Conservation (phyloP, 2,888 invertebrate species). For the Caenorhabditis sinica region DNA sequence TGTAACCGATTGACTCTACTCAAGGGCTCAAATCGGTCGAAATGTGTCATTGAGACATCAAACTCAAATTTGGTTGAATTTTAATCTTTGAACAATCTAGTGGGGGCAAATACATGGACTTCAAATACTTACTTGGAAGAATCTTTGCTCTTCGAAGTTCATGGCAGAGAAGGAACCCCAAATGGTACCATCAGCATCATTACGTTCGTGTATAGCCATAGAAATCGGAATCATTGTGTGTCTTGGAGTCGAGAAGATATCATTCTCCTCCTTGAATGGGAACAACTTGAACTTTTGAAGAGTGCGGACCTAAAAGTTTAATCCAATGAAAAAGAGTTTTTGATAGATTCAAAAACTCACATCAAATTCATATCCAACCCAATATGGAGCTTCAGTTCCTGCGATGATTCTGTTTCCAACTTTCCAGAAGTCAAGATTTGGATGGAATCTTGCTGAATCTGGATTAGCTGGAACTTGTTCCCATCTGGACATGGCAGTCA, state of each 20-base stretch:
- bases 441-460: slow-evolving; percentile 81
- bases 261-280: slow-evolving; percentile 83
- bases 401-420: slow-evolving; percentile 80
- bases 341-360: slow-evolving; percentile 54
- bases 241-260: slow-evolving; percentile 80
- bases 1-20: slow-evolving; percentile 28
- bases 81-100: slow-evolving; percentile 1
- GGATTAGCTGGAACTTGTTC: slow-evolving; percentile 78
- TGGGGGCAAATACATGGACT: background rate
- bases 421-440: slow-evolving; percentile 84
- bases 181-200: slow-evolving; percentile 80
- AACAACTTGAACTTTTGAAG: slow-evolving; percentile 82
- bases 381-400: slow-evolving; percentile 83
- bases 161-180: slow-evolving; percentile 83
- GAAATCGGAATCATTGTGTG: slow-evolving; percentile 83
- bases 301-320: slow-evolving; percentile 77
- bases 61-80: background rate
- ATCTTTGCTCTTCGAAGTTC: slow-evolving; percentile 83
- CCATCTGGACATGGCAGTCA: slow-evolving; percentile 82
- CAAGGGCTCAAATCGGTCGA: slow-evolving; percentile 50
- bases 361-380: slow-evolving; percentile 83
- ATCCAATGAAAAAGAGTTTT: too few species aligned
- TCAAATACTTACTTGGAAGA: slow-evolving; percentile 79
- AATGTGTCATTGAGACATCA: slow-evolving; percentile 45
- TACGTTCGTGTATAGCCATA: slow-evolving; percentile 83